Evolutionary conservation across 1,140 invertebrate genomes (phyloP), one percentile per base, ranked within the genome.

Genomic region (Euwallacea similis): DNA sequence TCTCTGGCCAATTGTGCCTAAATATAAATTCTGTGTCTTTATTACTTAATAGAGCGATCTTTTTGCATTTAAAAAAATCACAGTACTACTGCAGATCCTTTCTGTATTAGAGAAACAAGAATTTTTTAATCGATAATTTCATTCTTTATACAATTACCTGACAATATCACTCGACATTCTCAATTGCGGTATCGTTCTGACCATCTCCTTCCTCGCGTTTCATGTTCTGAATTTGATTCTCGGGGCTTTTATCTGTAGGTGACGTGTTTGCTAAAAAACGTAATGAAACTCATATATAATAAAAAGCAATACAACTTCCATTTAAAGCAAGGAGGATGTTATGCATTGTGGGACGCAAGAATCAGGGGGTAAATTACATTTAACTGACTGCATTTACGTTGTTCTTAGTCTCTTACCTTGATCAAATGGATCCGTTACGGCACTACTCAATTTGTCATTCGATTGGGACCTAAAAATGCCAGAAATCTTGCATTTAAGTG

Each of bases 201-300:
- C 85, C 86, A 47, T 87, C 86, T 6, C 85, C 86, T 74, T 86
- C 84, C 70, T 87, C 86, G 7, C 85, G 81, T 33, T 84, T 86
- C 86, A 87, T 87, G 53, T 85, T 85, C 73, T 87, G 84, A 33
- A 87, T 87, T 74, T 75, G 64, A 65, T 72, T 74, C 11, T 76
- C 76, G 0, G 70, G 66, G n/a, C 71, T 65, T 43, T 72, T 66
- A 33, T 76, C 70, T 44, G 65, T 60, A 0, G 74, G 72, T 4
- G 74, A 59, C 3, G 43, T 59, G 16, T 42, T 44, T 9, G 7
- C 46, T 43, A 58, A 42, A 43, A 15, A 56, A 43, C n/a, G n/a
- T n/a, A n/a, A n/a, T n/a, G 7, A 44, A 56, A 16, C 6, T 58
- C 58, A 44, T 11, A 21, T 0, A 33, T 33, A 33, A 33, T 33